A percentile compares a stretch with the other conserved stretches of the same genome.
phyloP scores from a whole-genome alignment of 2,113 vertebrate genomes.

The Cettia cetti region DNA sequence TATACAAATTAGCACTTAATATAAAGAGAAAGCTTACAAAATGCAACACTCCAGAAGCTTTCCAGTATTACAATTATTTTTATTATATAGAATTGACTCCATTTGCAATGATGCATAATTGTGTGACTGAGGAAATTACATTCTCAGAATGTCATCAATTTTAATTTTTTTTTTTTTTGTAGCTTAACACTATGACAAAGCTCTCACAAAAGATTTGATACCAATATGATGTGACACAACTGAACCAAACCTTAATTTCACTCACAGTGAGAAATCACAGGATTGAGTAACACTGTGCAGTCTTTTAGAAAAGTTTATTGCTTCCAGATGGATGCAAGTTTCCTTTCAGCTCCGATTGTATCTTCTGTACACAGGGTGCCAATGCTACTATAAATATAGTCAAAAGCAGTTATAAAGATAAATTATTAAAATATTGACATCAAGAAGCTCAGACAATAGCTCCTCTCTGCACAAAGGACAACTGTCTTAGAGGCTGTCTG shows the following conservation, averaged over 20 bases:
- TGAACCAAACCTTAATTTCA: conserved; percentile 84
- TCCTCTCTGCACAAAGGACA: background rate
- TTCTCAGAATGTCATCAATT: conserved; percentile 24
- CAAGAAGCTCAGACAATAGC: background rate
- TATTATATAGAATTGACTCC: background rate
- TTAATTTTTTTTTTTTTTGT: background rate
- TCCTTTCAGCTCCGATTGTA: conserved; percentile 80
- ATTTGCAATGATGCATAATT: background rate
- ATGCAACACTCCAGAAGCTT: background rate
- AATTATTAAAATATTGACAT: conserved; percentile 47
- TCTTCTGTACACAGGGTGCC: conserved; percentile 76
- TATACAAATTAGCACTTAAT: background rate
- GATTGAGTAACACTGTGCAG: conserved; percentile 90
- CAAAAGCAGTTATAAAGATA: conserved; percentile 63
- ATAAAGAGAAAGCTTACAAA: background rate
- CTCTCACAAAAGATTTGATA: conserved; percentile 78
- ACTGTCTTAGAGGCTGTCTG: background rate
- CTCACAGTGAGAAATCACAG: conserved; percentile 85
- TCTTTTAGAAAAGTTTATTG: conserved; percentile 90
- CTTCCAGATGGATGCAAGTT: conserved; percentile 88
- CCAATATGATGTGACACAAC: conserved; percentile 83
- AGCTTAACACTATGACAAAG: conserved; percentile 27
- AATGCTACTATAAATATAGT: conserved; percentile 73
- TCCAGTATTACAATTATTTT: background rate
- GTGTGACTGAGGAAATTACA: conserved; percentile 36